Conservation (phyloP, 1,140 invertebrate species). For the Bombus ignitus region DNA sequence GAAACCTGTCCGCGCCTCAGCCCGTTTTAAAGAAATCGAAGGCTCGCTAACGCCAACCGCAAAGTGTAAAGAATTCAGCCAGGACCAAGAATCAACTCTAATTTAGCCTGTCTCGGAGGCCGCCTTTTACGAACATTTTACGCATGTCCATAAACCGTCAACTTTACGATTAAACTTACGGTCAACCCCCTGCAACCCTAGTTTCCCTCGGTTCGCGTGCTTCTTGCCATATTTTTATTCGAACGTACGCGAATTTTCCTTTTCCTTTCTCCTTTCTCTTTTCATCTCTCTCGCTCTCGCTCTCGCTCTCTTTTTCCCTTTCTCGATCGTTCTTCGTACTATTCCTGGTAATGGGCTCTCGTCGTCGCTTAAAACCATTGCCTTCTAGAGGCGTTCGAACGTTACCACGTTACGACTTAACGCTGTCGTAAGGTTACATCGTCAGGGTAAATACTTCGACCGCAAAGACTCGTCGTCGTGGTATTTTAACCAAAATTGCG, state of each 20-base stretch:
- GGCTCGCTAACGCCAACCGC: not conserved
- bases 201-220: not conserved
- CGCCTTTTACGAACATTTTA: slow-evolving; percentile 38
- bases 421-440: slow-evolving; percentile 42
- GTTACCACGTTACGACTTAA: slow-evolving; percentile 30
- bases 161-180: slow-evolving; percentile 46
- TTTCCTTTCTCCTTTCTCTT: not conserved
- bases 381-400: slow-evolving; percentile 18
- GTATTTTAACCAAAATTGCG: slow-evolving; percentile 51
- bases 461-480: slow-evolving; percentile 54
- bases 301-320: too few relatives aligned
- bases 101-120: not conserved
- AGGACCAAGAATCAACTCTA: slow-evolving; percentile 31
- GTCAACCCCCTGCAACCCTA: not conserved
- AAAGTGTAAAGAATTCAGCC: slow-evolving; percentile 9
- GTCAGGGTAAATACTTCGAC: slow-evolving; percentile 58
- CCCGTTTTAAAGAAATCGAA: not conserved
- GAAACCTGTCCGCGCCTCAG: not conserved
- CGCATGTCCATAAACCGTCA: slow-evolving; percentile 36
- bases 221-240: slow-evolving; percentile 36
- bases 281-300: too few relatives aligned
- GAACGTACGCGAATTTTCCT: slow-evolving; percentile 8
- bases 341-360: slow-evolving; percentile 15
- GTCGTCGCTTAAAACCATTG: slow-evolving; percentile 6
- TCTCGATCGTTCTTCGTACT: slow-evolving; percentile 1